Conservation (phyloP, 2,113 vertebrate genomes). For the Tamias sibiricus region DNA sequence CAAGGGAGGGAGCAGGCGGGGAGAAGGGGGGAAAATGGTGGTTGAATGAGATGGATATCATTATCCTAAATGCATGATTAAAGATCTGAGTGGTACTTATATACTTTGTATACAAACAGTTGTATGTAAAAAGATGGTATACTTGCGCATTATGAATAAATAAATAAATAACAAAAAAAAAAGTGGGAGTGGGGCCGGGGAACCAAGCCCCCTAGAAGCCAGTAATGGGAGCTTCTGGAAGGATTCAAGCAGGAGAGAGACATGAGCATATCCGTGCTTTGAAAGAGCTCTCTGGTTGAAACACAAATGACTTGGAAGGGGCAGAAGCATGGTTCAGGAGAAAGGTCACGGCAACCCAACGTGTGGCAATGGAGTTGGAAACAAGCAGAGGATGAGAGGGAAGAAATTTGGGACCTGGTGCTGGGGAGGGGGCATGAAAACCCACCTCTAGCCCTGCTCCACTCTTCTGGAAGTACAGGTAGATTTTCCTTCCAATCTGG, state of each 20-base stretch:
- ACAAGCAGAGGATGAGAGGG: accelerated
- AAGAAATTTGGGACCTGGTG: background rate
- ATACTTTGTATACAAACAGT: too few relatives aligned
- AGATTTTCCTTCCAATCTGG: background rate
- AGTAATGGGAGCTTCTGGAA: background rate
- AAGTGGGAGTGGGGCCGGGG: too few relatives aligned
- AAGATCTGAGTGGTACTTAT: too few relatives aligned
- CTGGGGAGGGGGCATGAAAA: accelerated
- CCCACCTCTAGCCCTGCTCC: background rate
- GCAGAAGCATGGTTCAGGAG: background rate
- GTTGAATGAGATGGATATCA: too few relatives aligned
- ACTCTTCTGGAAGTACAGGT: background rate
- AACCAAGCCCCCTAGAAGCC: background rate
- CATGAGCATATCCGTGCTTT: background rate
- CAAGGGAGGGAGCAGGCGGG: too few relatives aligned
- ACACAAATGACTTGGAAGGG: background rate
- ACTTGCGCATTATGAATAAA: too few relatives aligned
- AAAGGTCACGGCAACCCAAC: background rate
- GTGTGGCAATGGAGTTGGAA: too few relatives aligned
- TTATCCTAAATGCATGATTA: too few relatives aligned
- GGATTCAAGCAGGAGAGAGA: background rate
- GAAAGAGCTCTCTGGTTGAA: background rate
- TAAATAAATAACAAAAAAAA: too few relatives aligned
- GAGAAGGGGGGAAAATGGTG: too few relatives aligned
- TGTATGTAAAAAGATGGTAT: too few relatives aligned